Evolutionary conservation across 2,888 invertebrate species (phyloP).

Genomic region (Protonemura montana): DNA sequence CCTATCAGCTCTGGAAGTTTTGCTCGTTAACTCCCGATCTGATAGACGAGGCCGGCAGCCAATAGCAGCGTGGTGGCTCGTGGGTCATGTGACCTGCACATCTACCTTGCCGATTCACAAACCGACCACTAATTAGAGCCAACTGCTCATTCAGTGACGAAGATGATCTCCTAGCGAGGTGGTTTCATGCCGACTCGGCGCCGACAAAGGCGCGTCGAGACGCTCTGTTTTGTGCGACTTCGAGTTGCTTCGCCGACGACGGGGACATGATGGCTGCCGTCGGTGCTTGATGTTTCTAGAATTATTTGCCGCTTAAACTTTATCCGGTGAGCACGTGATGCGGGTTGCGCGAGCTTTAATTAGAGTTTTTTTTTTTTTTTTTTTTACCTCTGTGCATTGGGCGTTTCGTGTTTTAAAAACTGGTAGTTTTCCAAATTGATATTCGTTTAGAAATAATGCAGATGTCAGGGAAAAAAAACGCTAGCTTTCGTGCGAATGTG

Average conservation of each 20-base stretch:
- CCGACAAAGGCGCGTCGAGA: not conserved
- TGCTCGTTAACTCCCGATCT: conserved; percentile 19
- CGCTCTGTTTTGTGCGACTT: too few species aligned
- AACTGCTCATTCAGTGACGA: conserved; percentile 24
- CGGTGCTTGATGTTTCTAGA: not conserved
- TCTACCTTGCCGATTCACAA: not conserved
- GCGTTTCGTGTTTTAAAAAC: not conserved
- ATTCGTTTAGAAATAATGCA: not conserved
- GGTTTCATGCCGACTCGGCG: not conserved
- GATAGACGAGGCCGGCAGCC: not conserved
- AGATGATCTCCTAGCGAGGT: not conserved
- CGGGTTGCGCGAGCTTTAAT: not conserved
- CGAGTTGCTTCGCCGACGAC: too few species aligned
- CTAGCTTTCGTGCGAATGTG: not conserved
- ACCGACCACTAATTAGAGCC: conserved; percentile 25
- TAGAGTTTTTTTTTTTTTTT: not conserved
- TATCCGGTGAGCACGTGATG: not conserved
- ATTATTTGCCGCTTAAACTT: not conserved
- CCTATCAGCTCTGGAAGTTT: conserved; percentile 15
- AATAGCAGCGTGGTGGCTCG: too few species aligned
- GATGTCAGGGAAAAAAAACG: not conserved
- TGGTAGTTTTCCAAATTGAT: not conserved
- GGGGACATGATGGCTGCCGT: not conserved
- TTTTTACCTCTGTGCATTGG: not conserved
- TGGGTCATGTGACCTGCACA: too few species aligned